Percentiles rank a stretch among this genome's conserved stretches.
Evolutionary conservation across 2,113 vertebrate genomes (phyloP).

Genomic region (Genyomyrus donnyi): DNA sequence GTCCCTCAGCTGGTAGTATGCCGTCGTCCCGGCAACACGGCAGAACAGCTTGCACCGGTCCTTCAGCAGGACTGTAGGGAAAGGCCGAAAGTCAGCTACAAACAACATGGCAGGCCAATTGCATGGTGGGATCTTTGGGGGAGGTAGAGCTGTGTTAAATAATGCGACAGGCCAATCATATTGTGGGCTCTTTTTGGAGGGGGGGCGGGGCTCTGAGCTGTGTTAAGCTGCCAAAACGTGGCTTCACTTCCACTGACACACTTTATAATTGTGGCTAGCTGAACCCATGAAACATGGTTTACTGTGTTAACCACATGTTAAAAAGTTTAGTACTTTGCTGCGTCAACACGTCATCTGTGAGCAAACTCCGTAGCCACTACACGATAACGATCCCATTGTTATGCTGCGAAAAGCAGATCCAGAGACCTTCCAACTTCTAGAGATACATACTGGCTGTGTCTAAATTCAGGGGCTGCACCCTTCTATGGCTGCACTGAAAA

Average conservation of each 20-base stretch:
- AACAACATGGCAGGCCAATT: not conserved
- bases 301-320: not conserved
- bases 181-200: not conserved
- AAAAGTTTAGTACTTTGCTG: not conserved
- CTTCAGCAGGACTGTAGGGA: conserved; percentile 80
- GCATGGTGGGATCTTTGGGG: no score
- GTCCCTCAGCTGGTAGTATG: conserved; percentile 91
- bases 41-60: conserved; percentile 98
- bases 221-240: no score
- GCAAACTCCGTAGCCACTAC: not conserved
- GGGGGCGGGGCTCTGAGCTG: not conserved
- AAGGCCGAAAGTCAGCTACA: conserved; percentile 23
- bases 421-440: not conserved
- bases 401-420: not conserved
- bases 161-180: not conserved
- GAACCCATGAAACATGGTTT: not conserved
- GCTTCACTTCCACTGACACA: not conserved
- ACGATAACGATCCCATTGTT: not conserved
- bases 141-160: not conserved
- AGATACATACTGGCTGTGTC: no score
- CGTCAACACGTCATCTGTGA: not conserved
- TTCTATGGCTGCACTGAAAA: no score
- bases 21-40: conserved; percentile 80
- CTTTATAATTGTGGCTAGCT: not conserved
- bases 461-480: no score